Base-by-base conservation (phyloP, 2,797 vertebrate genomes). In the Natrix natrix region DNA sequence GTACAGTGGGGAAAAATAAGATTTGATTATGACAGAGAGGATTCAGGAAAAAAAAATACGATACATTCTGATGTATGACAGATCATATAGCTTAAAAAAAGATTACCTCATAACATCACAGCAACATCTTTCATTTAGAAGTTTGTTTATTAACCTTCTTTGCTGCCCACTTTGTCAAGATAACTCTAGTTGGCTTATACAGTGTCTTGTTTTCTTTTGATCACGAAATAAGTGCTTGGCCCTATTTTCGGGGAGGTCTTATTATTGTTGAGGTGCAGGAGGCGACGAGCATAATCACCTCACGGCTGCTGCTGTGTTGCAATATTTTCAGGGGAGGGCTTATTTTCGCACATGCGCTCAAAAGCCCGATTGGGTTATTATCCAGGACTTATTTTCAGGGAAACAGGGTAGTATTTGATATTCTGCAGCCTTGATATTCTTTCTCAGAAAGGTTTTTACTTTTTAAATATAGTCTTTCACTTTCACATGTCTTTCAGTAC, bases 11-110 rank as follows among this genome's bases (percentile, higher is more conserved):
- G 37, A 48, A 48, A 92, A 92, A 94, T 37, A 74, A 92, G 56
- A 91, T 92, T 94, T 20, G 88, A 89, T 94, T 94, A 91, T 95
- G 93, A 94, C 91, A 93, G 0, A 32, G 93, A 92, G 3, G 2
- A 92, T 78, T 88, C 12, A 90, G 74, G 60, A 0, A 48, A 57
- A 88, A 54, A 59, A 6, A 89, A 3, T 59, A n/a, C 5, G 78
- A 0, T 59, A 32, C 6, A 74, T 32, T 22, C 63, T 37, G 20
- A 56, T 4, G 32, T 48, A 3, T 1, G 0, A 17, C 54, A 17
- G 8, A 7, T 86, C 0, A 78, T 8, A 83, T 0, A 17, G 8
- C 60, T 52, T 26, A 57, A 88, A 57, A n/a, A 10, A 52, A 89
- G 8, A 91, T 94, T 94, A 56, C 11, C n/a, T 32, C 16, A 14